These are phyloP conservation scores for Caenorhabditis latens DNA, from an alignment of 1,140 invertebrate genomes.

Conservation along the genomic window DNA sequence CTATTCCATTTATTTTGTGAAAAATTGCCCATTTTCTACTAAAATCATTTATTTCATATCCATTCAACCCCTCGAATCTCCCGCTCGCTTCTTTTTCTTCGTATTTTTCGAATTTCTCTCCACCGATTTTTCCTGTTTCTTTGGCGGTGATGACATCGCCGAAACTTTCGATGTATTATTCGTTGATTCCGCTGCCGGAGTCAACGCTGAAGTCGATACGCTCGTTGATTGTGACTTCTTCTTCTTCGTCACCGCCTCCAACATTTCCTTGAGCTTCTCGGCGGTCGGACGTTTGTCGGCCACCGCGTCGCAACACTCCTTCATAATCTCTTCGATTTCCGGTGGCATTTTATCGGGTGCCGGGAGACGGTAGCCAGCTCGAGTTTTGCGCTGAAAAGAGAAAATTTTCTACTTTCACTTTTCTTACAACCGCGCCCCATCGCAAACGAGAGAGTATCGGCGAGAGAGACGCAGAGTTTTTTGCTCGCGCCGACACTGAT, in stretches of 20 bases:
- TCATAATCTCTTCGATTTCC: conserved; percentile 66
- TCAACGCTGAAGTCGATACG: neutral
- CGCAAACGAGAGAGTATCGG: no score
- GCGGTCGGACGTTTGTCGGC: conserved; percentile 66
- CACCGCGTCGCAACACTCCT: conserved; percentile 66
- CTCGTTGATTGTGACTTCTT: neutral
- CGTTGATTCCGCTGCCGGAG: neutral
- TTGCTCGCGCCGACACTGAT: no score
- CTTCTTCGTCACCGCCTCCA: conserved; percentile 65
- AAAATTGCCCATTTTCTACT: conserved; percentile 62
- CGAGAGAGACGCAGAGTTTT: no score
- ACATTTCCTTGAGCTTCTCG: conserved; percentile 60
- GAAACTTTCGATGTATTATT: neutral
- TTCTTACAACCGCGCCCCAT: no score
- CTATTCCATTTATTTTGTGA: conserved; percentile 68
- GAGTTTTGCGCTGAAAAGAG: conserved; percentile 67
- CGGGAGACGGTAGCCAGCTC: conserved; percentile 68
- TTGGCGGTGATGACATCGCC: neutral
- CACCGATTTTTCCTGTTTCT: no score
- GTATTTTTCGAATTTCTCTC: neutral
- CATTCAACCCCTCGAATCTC: neutral
- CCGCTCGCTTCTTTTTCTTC: neutral
- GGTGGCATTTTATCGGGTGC: conserved; percentile 68
- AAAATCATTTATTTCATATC: conserved; percentile 63
- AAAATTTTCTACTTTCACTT: no score